Evolutionary conservation across 2,113 vertebrate species (phyloP), one percentile per base, ranked within the genome.

Genomic region (Sinocyclocheilus rhinocerous): DNA sequence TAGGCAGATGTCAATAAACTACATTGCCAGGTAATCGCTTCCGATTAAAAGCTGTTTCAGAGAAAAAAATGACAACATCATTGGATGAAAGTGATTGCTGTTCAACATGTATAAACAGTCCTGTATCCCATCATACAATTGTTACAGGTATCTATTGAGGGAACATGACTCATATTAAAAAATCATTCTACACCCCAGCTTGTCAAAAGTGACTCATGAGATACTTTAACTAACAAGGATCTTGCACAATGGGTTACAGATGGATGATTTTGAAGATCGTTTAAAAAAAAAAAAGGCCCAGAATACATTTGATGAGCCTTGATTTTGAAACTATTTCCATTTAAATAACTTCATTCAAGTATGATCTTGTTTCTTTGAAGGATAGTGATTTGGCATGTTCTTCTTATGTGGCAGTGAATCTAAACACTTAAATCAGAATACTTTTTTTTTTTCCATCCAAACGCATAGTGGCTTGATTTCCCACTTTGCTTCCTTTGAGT

Each of bases 41-140:
- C 16, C 2, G 0, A 55, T 55, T 20, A 36, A 33, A 36, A 20
- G 33, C 6, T 69, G 18, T 70, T 36, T 7, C 26, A 7, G 1
- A 33, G n/a, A 1, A 42, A 33, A 18, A 69, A 70, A 18, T 36
- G 16, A 73, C 4, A 39, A 20, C 36, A 4, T 72, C 9, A 22
- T 72, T 20, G 1, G 67, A 36, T 70, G 36, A 84, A 26, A 52
- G 22, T 39, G 26, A 76, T 45, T 84, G 61, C 55, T 50, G 29
- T 84, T 81, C n/a, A 26, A 65, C 26, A 85, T 65, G 75, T 12
- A 65, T 67, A 11, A 80, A 39, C 67, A 80, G 29, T 65, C 7
- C 55, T 76, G 48, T 24, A 57, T 63, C 48, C 52, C 9, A 72
- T 6, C 69, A 72, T 48, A n/a, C 4, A 12, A 0, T 48, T 45